Percentiles rank a stretch among this genome's conserved stretches.
phyloP scores from a whole-genome alignment of 2,888 invertebrate species.

The Microctonus aethiopoides region DNA sequence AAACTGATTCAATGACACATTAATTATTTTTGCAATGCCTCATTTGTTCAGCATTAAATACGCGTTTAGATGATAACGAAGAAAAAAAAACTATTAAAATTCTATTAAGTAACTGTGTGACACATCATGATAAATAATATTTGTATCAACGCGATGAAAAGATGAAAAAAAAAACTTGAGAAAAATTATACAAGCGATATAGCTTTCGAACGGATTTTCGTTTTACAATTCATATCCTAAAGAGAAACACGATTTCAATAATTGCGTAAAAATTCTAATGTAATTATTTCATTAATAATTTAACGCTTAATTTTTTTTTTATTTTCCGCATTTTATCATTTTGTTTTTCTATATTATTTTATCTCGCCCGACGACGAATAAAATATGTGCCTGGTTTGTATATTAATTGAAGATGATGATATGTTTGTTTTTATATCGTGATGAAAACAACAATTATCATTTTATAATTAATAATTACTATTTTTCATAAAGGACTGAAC shows the following conservation, averaged over 20 bases:
- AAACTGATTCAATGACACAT: background rate
- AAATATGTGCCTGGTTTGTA: background rate
- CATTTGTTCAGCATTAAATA: conserved; percentile 17
- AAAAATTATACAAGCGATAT: background rate
- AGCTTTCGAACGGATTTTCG: background rate
- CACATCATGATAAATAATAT: conserved; percentile 10
- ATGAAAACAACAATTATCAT: background rate
- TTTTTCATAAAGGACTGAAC: background rate
- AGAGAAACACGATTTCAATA: background rate
- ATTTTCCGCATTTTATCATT: background rate
- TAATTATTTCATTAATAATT: background rate
- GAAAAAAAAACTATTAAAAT: background rate
- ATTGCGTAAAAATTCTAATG: background rate
- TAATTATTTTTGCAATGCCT: conserved; percentile 25
- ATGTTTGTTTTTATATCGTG: background rate
- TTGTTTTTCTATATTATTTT: background rate
- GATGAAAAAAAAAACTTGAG: background rate
- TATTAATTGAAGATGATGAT: background rate
- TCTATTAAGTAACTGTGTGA: background rate
- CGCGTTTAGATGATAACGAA: conserved; percentile 2
- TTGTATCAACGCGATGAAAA: background rate
- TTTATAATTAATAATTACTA: background rate
- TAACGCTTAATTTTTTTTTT: background rate
- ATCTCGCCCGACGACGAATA: background rate
- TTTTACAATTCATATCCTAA: background rate